These are phyloP conservation scores for Hypanus sabinus DNA, from an alignment of 2,113 vertebrate genomes.

Conservation along the genomic window DNA sequence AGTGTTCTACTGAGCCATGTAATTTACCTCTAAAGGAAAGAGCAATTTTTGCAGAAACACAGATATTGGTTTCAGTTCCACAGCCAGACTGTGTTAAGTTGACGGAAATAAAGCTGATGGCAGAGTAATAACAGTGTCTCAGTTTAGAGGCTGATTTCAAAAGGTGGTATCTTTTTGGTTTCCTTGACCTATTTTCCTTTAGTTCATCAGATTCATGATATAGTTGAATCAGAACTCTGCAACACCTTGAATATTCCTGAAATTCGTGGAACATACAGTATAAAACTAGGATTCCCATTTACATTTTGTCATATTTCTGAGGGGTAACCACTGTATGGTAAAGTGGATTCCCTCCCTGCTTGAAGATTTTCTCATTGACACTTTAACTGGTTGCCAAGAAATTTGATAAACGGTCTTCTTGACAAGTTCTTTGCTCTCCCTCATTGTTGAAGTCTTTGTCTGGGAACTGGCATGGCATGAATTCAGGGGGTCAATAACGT, in stretches of 20 bases:
- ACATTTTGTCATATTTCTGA: neutral
- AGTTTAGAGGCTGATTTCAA: neutral
- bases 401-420: neutral
- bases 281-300: neutral
- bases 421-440: neutral
- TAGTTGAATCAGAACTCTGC: neutral
- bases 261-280: neutral
- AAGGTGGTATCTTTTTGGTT: neutral
- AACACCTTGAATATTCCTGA: neutral
- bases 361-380: neutral
- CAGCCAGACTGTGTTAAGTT: neutral
- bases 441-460: neutral
- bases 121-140: neutral
- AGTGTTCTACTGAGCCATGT: neutral
- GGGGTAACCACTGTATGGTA: neutral
- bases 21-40: neutral
- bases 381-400: neutral
- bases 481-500: neutral
- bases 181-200: neutral
- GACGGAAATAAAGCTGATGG: slow-evolving; percentile 5
- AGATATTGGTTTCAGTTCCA: slow-evolving; percentile 26
- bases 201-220: neutral
- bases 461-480: neutral
- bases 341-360: neutral
- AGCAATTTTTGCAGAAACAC: neutral